These are phyloP conservation scores for Orius laevigatus DNA, from an alignment of 1,140 invertebrate species.

Conservation along the genomic window DNA sequence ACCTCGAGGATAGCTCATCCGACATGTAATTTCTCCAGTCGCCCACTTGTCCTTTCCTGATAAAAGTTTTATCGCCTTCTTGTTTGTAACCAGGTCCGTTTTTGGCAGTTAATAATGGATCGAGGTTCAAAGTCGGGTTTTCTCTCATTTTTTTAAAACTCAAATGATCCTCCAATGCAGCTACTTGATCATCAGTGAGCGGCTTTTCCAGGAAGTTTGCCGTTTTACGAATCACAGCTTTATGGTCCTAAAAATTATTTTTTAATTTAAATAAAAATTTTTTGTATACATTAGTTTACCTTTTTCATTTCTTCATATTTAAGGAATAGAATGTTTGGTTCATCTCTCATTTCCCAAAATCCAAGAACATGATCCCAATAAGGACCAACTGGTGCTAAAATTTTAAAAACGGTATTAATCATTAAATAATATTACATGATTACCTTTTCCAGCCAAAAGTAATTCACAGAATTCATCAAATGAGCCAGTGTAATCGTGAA, in stretches of 20 bases:
- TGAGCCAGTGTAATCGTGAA: slow-evolving; percentile 48
- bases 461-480: slow-evolving; percentile 71
- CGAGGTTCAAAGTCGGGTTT: slow-evolving; percentile 53
- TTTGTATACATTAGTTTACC: slow-evolving; percentile 22
- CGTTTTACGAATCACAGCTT: slow-evolving; percentile 43
- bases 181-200: slow-evolving; percentile 45
- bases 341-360: slow-evolving; percentile 50
- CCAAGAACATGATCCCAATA: slow-evolving; percentile 48
- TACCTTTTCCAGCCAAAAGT: slow-evolving; percentile 49
- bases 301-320: slow-evolving; percentile 75
- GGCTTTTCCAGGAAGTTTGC: slow-evolving; percentile 54
- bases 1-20: slow-evolving; percentile 43
- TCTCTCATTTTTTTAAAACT: slow-evolving; percentile 48
- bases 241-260: slow-evolving; percentile 37
- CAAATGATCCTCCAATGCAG: slow-evolving; percentile 49
- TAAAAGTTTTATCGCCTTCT: slow-evolving; percentile 42
- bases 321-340: slow-evolving; percentile 61
- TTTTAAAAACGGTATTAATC: slow-evolving; percentile 8
- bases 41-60: slow-evolving; percentile 64
- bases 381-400: slow-evolving; percentile 41
- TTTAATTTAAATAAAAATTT: slow-evolving; percentile 23
- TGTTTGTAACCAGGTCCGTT: slow-evolving; percentile 30
- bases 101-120: slow-evolving; percentile 34
- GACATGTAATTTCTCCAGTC: slow-evolving; percentile 73
- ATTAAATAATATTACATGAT: slow-evolving; percentile 8